Conservation (phyloP, 2,797 vertebrate genomes). For the Chaunax sp. region DNA sequence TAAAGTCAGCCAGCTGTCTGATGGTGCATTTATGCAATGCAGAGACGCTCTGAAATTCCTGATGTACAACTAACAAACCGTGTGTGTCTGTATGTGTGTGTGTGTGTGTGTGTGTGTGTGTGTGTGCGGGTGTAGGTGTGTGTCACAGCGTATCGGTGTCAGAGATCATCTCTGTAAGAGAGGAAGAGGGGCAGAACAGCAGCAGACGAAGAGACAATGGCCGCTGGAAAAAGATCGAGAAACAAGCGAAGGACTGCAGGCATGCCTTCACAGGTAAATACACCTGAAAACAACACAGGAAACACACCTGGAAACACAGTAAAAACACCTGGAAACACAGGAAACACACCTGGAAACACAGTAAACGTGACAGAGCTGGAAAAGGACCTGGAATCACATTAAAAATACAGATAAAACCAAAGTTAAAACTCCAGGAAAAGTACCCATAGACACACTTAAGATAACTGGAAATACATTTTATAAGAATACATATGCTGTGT, state of each 20-base stretch:
- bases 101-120: constrained; percentile 68
- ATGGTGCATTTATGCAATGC: constrained; percentile 1
- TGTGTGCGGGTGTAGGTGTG: constrained; percentile 70
- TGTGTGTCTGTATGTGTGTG: constrained; percentile 9
- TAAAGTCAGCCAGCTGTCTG: background rate
- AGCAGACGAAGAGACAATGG: constrained; percentile 73
- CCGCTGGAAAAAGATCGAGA: constrained; percentile 88
- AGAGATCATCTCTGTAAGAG: constrained; percentile 91
- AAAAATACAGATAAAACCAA: no score
- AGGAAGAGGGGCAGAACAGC: constrained; percentile 79
- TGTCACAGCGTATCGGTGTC: constrained; percentile 83
- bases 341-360: background rate
- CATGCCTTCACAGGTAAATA: constrained; percentile 71
- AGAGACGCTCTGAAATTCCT: background rate
- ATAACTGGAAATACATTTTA: no score
- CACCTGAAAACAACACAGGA: background rate
- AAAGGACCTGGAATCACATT: background rate
- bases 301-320: background rate
- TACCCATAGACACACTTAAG: no score
- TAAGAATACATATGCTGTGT: no score
- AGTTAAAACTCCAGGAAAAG: no score
- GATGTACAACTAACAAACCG: background rate
- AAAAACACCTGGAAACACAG: background rate
- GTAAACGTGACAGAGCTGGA: background rate
- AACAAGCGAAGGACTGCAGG: constrained; percentile 55